Evolutionary conservation across 2,888 invertebrate species (phyloP), one percentile per base, ranked within the genome.

Genomic region (Rhyacophila evoluta): DNA sequence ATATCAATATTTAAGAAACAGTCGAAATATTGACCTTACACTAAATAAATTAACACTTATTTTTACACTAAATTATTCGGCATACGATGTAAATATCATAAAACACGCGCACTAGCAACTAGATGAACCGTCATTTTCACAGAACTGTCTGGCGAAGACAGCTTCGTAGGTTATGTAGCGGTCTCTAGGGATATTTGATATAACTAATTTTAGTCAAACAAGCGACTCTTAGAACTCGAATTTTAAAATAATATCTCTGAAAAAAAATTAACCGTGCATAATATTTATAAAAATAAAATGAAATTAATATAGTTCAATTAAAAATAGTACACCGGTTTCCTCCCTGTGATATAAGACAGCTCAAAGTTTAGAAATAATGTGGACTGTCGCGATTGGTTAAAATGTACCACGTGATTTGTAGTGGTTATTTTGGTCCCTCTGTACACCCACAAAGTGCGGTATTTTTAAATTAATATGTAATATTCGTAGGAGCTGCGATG

Each of bases 401-500:
- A 84, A 83, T 84, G 86, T 86, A 88, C 87, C 89, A 90, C 89
- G 90, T 90, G 90, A 90, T 85, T 83, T 83, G 84, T 85, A 85
- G 87, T 88, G 78, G 81, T 74, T 90, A 90, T 89, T 89, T 89
- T 77, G 85, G 83, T 87, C 87, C 85, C 85, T 84, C 74, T 70
- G 88, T 87, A 88, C 88, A 89, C 88, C 87, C 86, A 88, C 87
- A 88, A 89, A 89, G 86, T 88, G 90, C 89, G 89, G 89, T 89
- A 89, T 90, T 89, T 90, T 90, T 90, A 89, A 90, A 89, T 71
- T 71, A 37, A 55, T 29, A 75, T 87, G 86, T 87, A 70, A 74
- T 75, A 72, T 38, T 76, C 69, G 39, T 67, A 79, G 70, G 69
- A 75, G 36, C 69, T 67, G 15, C 71, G 74, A 25, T 37, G 28